A percentile compares a stretch with the other conserved stretches of the same genome.
phyloP scores from a whole-genome alignment of 2,797 vertebrate species.

The Sebastes nivosus region DNA sequence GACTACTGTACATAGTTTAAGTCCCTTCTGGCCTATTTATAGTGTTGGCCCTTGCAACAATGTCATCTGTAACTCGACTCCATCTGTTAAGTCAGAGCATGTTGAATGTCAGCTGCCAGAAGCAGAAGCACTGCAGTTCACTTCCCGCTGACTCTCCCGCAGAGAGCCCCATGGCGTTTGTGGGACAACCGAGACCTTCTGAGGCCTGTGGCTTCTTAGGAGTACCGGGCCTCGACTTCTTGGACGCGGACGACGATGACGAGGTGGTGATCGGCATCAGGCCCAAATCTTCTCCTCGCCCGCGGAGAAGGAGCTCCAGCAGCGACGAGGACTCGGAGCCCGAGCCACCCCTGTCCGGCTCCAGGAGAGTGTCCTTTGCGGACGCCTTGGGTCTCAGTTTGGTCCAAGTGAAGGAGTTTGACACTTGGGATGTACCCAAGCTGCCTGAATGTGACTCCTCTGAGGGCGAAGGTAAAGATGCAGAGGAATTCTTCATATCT shows the following conservation, averaged over 20 bases:
- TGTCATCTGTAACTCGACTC: conserved; percentile 96
- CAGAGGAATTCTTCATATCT: conserved; percentile 85
- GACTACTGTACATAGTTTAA: conserved; percentile 84
- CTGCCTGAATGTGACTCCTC: conserved; percentile 62
- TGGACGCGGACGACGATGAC: conserved; percentile 83
- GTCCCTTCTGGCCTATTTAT: conserved; percentile 91
- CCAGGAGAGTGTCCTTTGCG: conserved; percentile 95
- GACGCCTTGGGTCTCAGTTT: conserved; percentile 92
- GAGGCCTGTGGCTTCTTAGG: conserved; percentile 64
- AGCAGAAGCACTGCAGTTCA: conserved; percentile 70
- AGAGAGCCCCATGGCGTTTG: conserved; percentile 90
- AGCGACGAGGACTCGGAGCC: conserved; percentile 86
- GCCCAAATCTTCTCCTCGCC: conserved; percentile 89
- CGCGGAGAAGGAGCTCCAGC: conserved; percentile 84
- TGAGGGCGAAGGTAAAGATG: conserved; percentile 71
- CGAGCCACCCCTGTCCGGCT: conserved; percentile 69
- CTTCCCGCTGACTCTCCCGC: conserved; percentile 81
- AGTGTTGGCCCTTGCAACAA: conserved; percentile 91
- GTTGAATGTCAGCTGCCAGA: conserved; percentile 91
- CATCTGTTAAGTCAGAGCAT: conserved; percentile 89
- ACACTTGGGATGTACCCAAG: conserved; percentile 84
- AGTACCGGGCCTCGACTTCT: conserved; percentile 54
- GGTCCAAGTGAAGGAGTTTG: conserved; percentile 94
- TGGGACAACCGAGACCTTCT: conserved; percentile 76
- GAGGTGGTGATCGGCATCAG: conserved; percentile 84